Evolutionary conservation across 2,113 vertebrate genomes (phyloP).

Genomic region (Lophotis ruficrista): DNA sequence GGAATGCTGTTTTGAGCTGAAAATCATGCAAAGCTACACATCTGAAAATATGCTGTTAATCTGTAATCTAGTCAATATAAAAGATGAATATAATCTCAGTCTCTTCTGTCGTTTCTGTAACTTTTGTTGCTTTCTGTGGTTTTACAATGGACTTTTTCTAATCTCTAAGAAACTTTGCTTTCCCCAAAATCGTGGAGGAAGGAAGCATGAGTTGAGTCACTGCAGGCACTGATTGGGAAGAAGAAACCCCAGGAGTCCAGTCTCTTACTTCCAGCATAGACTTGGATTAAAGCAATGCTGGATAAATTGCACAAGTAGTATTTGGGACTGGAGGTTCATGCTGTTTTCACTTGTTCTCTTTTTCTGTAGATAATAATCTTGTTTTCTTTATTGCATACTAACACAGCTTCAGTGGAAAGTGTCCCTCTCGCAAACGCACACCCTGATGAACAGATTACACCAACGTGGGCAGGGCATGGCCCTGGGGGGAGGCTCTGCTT

Average conservation of each 20-base stretch:
- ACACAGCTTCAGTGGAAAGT: background rate
- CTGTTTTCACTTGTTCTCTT: background rate
- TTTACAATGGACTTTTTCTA: background rate
- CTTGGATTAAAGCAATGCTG: background rate
- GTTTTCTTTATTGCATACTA: background rate
- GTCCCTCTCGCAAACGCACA: background rate
- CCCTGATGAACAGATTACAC: background rate
- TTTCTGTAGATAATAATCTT: background rate
- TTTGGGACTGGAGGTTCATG: background rate
- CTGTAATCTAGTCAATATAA: background rate
- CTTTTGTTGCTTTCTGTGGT: background rate
- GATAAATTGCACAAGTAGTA: background rate
- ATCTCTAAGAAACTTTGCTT: background rate
- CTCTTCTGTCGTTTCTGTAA: background rate
- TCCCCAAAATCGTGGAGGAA: background rate
- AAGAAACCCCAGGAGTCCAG: background rate
- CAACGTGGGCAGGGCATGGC: background rate
- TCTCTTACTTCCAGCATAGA: background rate
- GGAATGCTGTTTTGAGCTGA: background rate
- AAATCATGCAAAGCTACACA: background rate
- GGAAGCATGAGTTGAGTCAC: background rate
- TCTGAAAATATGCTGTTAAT: background rate
- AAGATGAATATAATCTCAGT: background rate
- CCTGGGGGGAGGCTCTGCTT: background rate
- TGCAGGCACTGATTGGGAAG: background rate